These are phyloP conservation scores for Nomada goodeniana DNA, from an alignment of 2,888 invertebrate species.

Conservation along the genomic window DNA sequence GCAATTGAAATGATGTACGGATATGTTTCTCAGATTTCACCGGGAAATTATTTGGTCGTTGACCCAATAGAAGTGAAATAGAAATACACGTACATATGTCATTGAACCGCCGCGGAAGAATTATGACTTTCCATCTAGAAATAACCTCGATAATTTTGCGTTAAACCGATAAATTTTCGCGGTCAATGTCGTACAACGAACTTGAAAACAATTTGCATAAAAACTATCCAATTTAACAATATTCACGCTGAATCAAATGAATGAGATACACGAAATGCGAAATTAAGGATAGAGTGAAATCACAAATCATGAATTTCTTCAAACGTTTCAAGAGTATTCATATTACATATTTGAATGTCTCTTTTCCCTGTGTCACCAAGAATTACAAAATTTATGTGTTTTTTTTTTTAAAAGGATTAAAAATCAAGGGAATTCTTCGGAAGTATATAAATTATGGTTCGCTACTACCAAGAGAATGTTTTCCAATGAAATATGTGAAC, in stretches of 20 bases:
- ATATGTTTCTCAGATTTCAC: constrained; percentile 50
- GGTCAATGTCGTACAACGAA: not conserved
- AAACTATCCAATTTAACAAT: not conserved
- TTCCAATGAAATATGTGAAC: too few species aligned
- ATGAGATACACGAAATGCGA: too few species aligned
- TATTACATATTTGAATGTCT: not conserved
- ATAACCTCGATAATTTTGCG: not conserved
- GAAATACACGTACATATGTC: constrained; percentile 37
- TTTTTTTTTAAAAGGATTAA: not conserved
- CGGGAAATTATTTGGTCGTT: constrained; percentile 52
- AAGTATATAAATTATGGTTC: too few species aligned
- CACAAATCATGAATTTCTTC: not conserved
- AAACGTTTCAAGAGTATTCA: not conserved
- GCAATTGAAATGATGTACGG: constrained; percentile 32
- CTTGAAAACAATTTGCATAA: not conserved
- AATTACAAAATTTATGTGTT: not conserved
- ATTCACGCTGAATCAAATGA: not conserved
- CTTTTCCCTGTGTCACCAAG: not conserved
- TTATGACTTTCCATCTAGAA: constrained; percentile 33
- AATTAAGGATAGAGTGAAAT: not conserved
- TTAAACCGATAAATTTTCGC: not conserved
- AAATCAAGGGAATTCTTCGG: not conserved
- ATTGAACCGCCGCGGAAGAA: constrained; percentile 45
- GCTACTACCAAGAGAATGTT: too few species aligned
- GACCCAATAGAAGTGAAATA: constrained; percentile 50